Conservation (phyloP, 2,888 invertebrate genomes). For the Incurvaria masculella region DNA sequence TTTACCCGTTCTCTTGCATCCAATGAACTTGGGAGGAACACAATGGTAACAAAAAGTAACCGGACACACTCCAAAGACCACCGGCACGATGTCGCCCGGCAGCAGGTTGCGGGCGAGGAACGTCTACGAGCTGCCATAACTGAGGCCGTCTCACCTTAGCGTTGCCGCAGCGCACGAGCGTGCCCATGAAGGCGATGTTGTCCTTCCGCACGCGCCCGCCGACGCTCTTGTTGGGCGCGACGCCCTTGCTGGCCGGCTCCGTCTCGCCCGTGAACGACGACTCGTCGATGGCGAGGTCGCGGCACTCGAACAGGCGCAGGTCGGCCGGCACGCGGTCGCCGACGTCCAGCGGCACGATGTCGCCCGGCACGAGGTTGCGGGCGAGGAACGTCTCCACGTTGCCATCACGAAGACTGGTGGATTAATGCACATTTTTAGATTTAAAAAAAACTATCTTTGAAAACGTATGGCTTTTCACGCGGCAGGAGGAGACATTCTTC, state of each 20-base stretch:
- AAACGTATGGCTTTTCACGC: too few species aligned
- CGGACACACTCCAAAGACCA: constrained; percentile 96
- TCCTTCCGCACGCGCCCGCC: constrained; percentile 68
- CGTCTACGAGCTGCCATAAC: constrained; percentile 77
- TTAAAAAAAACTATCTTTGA: background rate
- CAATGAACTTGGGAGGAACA: background rate
- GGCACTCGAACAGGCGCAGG: constrained; percentile 87
- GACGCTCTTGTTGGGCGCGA: constrained; percentile 61
- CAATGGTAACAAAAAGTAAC: background rate
- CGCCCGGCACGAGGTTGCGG: constrained; percentile 95
- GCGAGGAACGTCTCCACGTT: constrained; percentile 88
- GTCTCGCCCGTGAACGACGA: constrained; percentile 99
- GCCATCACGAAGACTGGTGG: constrained; percentile 83
- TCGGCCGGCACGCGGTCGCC: constrained; percentile 98
- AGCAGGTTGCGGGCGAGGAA: constrained; percentile 95
- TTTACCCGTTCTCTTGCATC: too few species aligned
- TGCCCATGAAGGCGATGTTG: constrained; percentile 98
- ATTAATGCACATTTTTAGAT: constrained; percentile 11
- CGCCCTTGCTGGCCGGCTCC: constrained; percentile 82
- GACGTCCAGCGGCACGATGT: constrained; percentile 87
- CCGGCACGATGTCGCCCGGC: constrained; percentile 92
- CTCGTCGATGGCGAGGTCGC: constrained; percentile 94
- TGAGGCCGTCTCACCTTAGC: constrained; percentile 71
- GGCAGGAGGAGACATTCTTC: too few species aligned
- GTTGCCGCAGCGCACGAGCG: constrained; percentile 91